phyloP scores from a whole-genome alignment of 2,888 invertebrate species.

The Fragum sueziense region DNA sequence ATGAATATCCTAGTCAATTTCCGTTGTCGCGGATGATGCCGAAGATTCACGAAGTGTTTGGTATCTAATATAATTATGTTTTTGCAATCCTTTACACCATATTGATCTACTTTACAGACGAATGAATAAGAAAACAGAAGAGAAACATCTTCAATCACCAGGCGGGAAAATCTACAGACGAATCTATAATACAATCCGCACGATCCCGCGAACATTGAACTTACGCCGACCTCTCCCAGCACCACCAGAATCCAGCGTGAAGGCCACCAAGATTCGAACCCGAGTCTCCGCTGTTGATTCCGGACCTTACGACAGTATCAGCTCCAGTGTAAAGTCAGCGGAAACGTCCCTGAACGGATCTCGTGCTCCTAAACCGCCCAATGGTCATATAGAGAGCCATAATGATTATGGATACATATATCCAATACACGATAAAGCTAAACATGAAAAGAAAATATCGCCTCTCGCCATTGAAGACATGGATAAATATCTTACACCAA shows the following conservation, averaged over 20 bases:
- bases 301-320: conserved; percentile 10
- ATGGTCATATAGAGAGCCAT: not conserved
- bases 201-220: not conserved
- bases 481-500: not conserved
- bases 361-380: not conserved
- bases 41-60: too few relatives aligned
- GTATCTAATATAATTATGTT: too few relatives aligned
- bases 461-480: not conserved
- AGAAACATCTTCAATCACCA: not conserved
- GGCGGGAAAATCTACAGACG: not conserved
- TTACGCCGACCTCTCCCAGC: conserved; percentile 1
- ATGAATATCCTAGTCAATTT: too few relatives aligned
- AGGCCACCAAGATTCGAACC: not conserved
- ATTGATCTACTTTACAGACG: conserved; percentile 1
- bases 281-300: not conserved
- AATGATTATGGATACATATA: not conserved
- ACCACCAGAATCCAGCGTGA: not conserved
- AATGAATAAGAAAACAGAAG: not conserved
- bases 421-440: not conserved
- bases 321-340: not conserved
- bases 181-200: not conserved
- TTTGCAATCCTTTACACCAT: too few relatives aligned
- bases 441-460: not conserved
- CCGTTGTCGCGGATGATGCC: too few relatives aligned
- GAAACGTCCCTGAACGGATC: not conserved